phyloP scores from a whole-genome alignment of 2,888 invertebrate species.

The Cephus runcator region DNA sequence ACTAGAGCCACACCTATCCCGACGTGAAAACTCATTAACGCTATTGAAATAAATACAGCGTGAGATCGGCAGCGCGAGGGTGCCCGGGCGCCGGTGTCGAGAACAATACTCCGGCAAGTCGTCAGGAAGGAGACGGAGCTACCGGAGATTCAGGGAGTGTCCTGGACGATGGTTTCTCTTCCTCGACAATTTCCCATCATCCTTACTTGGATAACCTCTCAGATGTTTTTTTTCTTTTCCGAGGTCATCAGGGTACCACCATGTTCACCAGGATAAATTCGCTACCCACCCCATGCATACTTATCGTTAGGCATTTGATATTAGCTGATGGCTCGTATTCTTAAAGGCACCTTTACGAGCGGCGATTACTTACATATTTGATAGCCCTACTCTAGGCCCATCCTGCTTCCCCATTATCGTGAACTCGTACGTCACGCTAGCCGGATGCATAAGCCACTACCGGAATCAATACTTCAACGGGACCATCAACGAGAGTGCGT shows the following conservation, averaged over 20 bases:
- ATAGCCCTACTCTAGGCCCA: constrained; percentile 38
- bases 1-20: neutral
- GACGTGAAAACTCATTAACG: neutral
- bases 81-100: neutral
- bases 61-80: neutral
- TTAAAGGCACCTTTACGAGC: constrained; percentile 34
- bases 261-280: neutral
- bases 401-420: constrained; percentile 14
- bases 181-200: neutral
- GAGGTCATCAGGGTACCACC: neutral
- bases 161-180: neutral
- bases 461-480: constrained; percentile 46
- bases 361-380: constrained; percentile 50
- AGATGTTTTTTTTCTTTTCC: neutral
- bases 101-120: neutral
- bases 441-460: constrained; percentile 33
- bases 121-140: neutral
- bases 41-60: neutral
- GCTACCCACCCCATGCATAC: neutral
- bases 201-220: neutral
- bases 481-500: constrained; percentile 19
- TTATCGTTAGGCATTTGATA: constrained; percentile 6
- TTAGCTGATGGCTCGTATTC: constrained; percentile 27
- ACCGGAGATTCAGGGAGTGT: neutral
- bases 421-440: neutral